phyloP scores from a whole-genome alignment of 35 echinoderm and acorn worm genomes.

The Diadema setosum region DNA sequence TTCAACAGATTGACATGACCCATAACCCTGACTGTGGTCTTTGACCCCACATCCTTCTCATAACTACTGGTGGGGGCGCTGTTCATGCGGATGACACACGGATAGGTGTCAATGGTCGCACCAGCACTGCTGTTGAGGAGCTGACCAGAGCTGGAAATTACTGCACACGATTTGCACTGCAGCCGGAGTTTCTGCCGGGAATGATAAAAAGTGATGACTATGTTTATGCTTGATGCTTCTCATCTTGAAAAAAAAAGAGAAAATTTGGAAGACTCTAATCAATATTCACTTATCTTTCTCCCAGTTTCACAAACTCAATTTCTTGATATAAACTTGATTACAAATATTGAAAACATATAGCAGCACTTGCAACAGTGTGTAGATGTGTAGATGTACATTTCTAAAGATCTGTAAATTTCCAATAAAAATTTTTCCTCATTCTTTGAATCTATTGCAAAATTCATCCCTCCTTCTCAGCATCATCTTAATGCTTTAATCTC shows the following conservation, averaged over 20 bases:
- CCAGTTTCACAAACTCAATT: not conserved
- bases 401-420: too few species aligned
- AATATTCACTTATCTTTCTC: not conserved
- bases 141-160: conserved; percentile 90
- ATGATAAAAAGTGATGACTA: too few species aligned
- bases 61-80: conserved; percentile 80
- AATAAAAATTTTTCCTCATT: too few species aligned
- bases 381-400: too few species aligned
- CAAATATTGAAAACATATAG: too few species aligned
- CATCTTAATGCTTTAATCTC: too few species aligned
- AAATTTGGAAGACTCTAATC: not conserved
- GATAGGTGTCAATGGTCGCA: conserved; percentile 63
- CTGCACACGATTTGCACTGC: conserved; percentile 80
- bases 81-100: conserved; percentile 97
- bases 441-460: too few species aligned
- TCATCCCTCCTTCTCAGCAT: too few species aligned
- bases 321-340: too few species aligned
- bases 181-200: conserved; percentile 77
- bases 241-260: not conserved
- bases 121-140: conserved; percentile 81
- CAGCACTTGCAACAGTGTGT: too few species aligned
- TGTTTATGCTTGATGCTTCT: too few species aligned
- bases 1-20: conserved; percentile 93
- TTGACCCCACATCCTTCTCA: conserved; percentile 75
- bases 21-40: conserved; percentile 85